Percentiles rank a stretch among this genome's conserved stretches.
Conservation (phyloP, 2,888 invertebrate genomes). For the Agriotes lineatus region DNA sequence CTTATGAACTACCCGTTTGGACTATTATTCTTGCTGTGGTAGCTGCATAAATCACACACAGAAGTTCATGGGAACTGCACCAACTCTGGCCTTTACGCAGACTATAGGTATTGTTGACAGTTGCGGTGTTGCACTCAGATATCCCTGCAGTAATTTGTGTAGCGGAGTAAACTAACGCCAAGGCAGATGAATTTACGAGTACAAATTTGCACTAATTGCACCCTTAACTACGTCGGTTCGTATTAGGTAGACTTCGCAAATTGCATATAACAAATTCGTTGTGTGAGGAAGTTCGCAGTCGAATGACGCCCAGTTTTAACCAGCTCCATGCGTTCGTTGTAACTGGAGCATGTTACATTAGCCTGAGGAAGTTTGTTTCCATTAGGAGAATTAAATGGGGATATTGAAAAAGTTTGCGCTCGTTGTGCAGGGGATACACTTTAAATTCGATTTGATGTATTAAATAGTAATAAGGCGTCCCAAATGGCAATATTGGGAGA, state of each 20-base stretch:
- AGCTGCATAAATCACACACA: constrained; percentile 27
- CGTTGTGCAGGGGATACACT: no score
- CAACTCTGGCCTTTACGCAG: constrained; percentile 1
- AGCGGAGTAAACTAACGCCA: constrained; percentile 1
- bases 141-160: constrained; percentile 18
- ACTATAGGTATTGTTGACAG: constrained; percentile 34
- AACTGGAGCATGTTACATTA: no score
- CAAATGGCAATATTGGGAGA: no score
- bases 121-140: constrained; percentile 24
- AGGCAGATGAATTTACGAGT: constrained; percentile 15
- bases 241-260: not conserved
- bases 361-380: no score
- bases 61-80: constrained; percentile 13
- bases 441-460: no score
- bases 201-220: constrained; percentile 7
- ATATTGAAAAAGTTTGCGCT: no score
- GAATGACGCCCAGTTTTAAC: no score
- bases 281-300: no score
- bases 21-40: constrained; percentile 12
- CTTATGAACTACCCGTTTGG: not conserved
- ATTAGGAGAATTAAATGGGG: no score
- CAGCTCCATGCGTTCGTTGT: no score
- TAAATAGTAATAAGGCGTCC: no score
- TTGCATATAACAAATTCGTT: no score
- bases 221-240: not conserved